These are phyloP conservation scores for Sisor rabdophorus DNA, from an alignment of 2,113 vertebrate species.

Conservation along the genomic window DNA sequence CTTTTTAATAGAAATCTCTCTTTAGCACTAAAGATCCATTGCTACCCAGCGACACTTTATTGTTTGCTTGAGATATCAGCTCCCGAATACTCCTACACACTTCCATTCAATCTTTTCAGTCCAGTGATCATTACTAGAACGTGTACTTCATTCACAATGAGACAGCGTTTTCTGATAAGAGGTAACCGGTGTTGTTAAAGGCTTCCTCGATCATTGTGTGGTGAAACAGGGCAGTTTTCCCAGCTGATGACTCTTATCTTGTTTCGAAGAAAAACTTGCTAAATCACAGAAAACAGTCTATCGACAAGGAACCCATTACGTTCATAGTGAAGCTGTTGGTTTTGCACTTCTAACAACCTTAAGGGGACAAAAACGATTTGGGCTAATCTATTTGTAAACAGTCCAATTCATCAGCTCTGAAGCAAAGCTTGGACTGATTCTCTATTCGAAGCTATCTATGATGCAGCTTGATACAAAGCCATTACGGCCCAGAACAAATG, in stretches of 20 bases:
- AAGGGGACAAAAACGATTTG: constrained; percentile 16
- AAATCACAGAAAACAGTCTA: constrained; percentile 13
- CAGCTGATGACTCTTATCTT: constrained; percentile 8
- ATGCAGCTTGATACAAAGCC: constrained; percentile 38
- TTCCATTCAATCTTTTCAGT: constrained; percentile 3
- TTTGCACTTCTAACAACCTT: constrained; percentile 39
- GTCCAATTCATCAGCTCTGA: not conserved
- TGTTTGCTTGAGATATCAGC: not conserved
- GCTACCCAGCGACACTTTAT: not conserved
- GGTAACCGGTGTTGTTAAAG: not conserved
- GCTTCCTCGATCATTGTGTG: constrained; percentile 9
- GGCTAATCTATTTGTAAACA: not conserved
- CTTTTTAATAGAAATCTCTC: constrained; percentile 1
- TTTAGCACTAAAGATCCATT: not conserved
- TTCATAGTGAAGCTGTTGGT: constrained; percentile 24
- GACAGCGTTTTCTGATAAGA: constrained; percentile 22
- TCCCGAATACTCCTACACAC: not conserved
- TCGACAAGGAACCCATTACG: constrained; percentile 9
- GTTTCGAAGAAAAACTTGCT: constrained; percentile 34
- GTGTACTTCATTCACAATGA: constrained; percentile 12
- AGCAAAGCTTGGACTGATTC: constrained; percentile 35
- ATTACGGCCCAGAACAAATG: constrained; percentile 38
- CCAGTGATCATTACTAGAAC: not conserved
- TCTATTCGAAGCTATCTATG: constrained; percentile 38
- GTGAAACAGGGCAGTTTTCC: constrained; percentile 2